These are phyloP conservation scores for Phytoseiulus persimilis DNA, from an alignment of 2,888 invertebrate genomes.

Conservation along the genomic window DNA sequence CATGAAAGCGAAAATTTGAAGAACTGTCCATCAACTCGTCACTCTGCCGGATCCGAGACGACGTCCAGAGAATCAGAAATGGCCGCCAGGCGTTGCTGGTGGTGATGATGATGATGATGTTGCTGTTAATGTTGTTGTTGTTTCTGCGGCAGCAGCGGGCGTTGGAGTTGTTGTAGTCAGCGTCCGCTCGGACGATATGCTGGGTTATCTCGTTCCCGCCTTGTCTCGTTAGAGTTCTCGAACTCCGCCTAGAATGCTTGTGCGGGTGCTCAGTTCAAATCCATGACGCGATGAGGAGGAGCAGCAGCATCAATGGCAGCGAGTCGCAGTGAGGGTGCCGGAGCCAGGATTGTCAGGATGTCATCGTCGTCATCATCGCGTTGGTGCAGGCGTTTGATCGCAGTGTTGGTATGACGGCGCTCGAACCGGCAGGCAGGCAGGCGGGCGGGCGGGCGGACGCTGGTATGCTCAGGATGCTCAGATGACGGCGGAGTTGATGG, in stretches of 20 bases:
- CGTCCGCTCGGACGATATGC: not conserved
- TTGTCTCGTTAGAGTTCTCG: not conserved
- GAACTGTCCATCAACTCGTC: not conserved
- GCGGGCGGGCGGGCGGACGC: not conserved
- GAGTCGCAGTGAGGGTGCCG: not conserved
- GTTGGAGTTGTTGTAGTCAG: not conserved
- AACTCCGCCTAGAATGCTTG: not conserved
- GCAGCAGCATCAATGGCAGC: not conserved
- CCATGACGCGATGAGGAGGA: not conserved
- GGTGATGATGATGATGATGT: not conserved
- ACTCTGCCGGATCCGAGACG: not conserved
- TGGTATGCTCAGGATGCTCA: not conserved
- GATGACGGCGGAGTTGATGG: not conserved
- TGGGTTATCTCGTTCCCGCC: not conserved
- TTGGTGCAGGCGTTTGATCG: not conserved
- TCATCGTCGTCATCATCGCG: conserved; percentile 5
- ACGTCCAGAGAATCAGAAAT: not conserved
- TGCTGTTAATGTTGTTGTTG: not conserved
- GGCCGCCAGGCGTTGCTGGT: not conserved
- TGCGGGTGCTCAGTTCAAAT: not conserved
- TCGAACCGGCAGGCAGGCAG: not conserved
- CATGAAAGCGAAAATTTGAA: not conserved
- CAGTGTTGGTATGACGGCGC: not conserved
- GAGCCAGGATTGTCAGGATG: not conserved
- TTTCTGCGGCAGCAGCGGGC: not conserved